Base-by-base conservation (phyloP, 2,113 vertebrate genomes). In the Erythrocercus mccallii region DNA sequence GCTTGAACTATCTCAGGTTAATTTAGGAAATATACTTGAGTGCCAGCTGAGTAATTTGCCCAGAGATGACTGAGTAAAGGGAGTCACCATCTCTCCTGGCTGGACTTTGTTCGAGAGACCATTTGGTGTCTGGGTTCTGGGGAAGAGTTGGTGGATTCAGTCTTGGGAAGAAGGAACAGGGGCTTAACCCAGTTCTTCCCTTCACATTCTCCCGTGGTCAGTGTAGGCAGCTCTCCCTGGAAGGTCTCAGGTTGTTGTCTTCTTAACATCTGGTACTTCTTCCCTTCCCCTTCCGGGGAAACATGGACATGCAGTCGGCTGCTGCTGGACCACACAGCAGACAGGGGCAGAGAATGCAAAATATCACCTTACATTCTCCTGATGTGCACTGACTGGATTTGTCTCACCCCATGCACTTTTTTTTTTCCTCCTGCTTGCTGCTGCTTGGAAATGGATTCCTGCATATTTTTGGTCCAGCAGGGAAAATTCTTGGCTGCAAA, bases 401-500 rank as follows among this genome's bases (percentile, higher is more conserved):
- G 0, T 73, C 64, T 90, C 60, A 71, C 44, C 58, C 50, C 10
- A 9, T 56, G 64, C 18, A 38, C 31, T 47, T 56, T 73, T 60
- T 66, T 58, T 64, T 35, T 51, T 15, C 73, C n/a, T 3, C 6
- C 69, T 81, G 48, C 23, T 84, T 22, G 40, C 81, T 94, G 69
- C 90, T 96, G 82, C 85, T 90, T 95, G 85, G 79, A 93, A 92
- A 93, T 0, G 0, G 44, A 31, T 66, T 82, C 47, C 27, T 88
- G 68, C 54, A 64, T 94, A 93, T 93, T 88, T 92, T 88, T 88
- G 64, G 92, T 93, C 92, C 92, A 33, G 35, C 4, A 23, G 68
- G 64, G 60, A 51, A 56, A 83, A 88, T 83, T 93, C 60, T 86
- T 97, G 95, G 79, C 94, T 94, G 82, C 79, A 73, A 40, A 90